Conservation (phyloP, 2,797 vertebrate species). For the Acanthurus leucopareius region DNA sequence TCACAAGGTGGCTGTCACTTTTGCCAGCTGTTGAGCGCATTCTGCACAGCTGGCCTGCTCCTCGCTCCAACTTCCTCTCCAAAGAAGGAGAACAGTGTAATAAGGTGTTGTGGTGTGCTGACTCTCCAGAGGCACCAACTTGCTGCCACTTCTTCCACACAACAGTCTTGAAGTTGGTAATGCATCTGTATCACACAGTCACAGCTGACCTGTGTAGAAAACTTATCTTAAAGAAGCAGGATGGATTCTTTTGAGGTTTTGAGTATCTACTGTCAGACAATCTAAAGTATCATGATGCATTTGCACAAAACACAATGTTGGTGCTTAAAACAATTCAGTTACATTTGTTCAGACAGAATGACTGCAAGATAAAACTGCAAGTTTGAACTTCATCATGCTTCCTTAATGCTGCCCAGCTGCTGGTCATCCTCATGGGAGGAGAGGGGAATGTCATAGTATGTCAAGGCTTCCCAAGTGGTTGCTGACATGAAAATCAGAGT, state of each 20-base stretch:
- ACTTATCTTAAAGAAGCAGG: background rate
- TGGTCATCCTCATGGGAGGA: too few species aligned
- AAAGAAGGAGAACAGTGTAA: slow-evolving; percentile 34
- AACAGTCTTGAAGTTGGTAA: slow-evolving; percentile 12
- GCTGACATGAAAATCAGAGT: too few species aligned
- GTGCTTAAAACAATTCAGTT: background rate
- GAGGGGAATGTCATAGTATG: too few species aligned
- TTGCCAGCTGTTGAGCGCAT: slow-evolving; percentile 65
- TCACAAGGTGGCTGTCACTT: slow-evolving; percentile 62
- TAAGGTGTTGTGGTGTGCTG: slow-evolving; percentile 24
- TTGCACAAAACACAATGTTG: background rate
- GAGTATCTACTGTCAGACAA: background rate
- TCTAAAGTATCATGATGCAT: background rate
- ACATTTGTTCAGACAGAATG: background rate
- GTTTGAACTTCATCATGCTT: too few species aligned
- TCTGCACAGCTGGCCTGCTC: slow-evolving; percentile 66
- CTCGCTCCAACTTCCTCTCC: slow-evolving; percentile 56
- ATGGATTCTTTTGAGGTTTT: background rate
- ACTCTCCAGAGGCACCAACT: slow-evolving; percentile 18
- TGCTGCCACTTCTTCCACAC: slow-evolving; percentile 23
- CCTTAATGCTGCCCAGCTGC: too few species aligned
- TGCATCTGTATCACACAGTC: background rate
- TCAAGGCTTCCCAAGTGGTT: too few species aligned
- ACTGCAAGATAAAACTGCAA: background rate
- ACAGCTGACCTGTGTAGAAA: background rate